Evolutionary conservation across 53 echinoderm and acorn worm genomes (phyloP).

Genomic region (Luidia sarsii): DNA sequence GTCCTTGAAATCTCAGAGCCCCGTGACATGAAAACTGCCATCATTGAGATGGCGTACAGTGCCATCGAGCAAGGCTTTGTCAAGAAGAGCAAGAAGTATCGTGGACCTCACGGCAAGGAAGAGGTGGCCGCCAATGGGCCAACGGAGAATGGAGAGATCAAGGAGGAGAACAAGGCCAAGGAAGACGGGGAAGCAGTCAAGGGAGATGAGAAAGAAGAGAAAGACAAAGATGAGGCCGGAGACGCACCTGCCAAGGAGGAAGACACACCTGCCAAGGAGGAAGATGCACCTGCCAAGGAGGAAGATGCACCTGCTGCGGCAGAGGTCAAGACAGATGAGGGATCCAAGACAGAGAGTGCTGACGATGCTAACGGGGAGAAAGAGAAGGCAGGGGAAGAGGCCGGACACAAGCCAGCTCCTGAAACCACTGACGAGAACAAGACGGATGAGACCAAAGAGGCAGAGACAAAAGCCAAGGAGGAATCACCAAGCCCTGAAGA

Average conservation of each 20-base stretch:
- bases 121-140: constrained; percentile 51
- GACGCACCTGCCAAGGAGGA: constrained; percentile 20
- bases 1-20: constrained; percentile 82
- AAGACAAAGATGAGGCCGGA: constrained; percentile 7
- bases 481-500: constrained; percentile 7
- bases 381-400: neutral
- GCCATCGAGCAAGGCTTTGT: constrained; percentile 83
- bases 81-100: constrained; percentile 82
- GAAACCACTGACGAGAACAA: constrained; percentile 27
- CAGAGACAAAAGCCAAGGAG: constrained; percentile 20
- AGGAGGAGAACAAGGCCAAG: constrained; percentile 24
- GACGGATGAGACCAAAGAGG: constrained; percentile 25
- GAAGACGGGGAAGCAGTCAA: constrained; percentile 38
- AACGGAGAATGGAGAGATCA: constrained; percentile 51
- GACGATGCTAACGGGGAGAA: neutral
- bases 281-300: constrained; percentile 23
- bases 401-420: neutral
- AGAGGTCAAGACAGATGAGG: neutral
- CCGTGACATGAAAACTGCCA: constrained; percentile 75
- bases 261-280: neutral
- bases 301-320: constrained; percentile 6
- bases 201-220: constrained; percentile 51
- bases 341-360: neutral
- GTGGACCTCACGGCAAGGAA: constrained; percentile 65
- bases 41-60: constrained; percentile 95